Conservation (phyloP, 2,888 invertebrate species). For the Pheosia gnoma region DNA sequence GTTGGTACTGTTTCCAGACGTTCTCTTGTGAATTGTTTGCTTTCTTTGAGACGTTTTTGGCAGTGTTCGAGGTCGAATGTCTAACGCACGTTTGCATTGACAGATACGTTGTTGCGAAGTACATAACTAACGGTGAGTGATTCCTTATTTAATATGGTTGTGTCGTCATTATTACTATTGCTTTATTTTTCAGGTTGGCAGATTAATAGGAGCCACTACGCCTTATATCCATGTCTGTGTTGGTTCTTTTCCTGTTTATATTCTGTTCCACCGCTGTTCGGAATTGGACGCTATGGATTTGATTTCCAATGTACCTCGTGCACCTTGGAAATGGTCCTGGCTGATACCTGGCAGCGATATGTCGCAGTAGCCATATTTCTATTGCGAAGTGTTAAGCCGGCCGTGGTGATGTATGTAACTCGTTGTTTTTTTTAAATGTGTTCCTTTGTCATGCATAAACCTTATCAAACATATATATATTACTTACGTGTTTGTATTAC, state of each 20-base stretch:
- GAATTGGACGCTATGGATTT: conserved; percentile 65
- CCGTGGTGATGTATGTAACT: conserved; percentile 65
- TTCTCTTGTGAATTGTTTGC: conserved; percentile 60
- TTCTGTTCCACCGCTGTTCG: conserved; percentile 64
- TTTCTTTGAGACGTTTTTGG: conserved; percentile 74
- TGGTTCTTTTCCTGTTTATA: conserved; percentile 63
- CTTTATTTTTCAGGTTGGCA: conserved; percentile 61
- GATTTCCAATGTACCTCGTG: conserved; percentile 73
- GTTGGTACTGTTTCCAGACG: conserved; percentile 54
- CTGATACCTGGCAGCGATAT: conserved; percentile 55
- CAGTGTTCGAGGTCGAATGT: conserved; percentile 73
- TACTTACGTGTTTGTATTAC: too few relatives aligned
- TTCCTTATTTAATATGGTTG: conserved; percentile 14
- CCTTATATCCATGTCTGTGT: conserved; percentile 57
- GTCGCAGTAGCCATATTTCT: conserved; percentile 57
- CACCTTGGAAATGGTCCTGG: conserved; percentile 67
- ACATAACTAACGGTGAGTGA: conserved; percentile 65
- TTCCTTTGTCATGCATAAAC: too few relatives aligned
- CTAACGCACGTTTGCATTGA: conserved; percentile 77
- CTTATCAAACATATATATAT: too few relatives aligned
- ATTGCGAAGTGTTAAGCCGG: conserved; percentile 68
- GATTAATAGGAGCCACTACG: conserved; percentile 60
- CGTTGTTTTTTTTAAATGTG: too few relatives aligned
- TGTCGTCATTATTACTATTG: conserved; percentile 8
- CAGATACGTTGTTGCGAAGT: conserved; percentile 72